Percentiles rank a stretch among this genome's conserved stretches.
phyloP scores from a whole-genome alignment of 2,113 vertebrate genomes.

The Perca schrenkii region DNA sequence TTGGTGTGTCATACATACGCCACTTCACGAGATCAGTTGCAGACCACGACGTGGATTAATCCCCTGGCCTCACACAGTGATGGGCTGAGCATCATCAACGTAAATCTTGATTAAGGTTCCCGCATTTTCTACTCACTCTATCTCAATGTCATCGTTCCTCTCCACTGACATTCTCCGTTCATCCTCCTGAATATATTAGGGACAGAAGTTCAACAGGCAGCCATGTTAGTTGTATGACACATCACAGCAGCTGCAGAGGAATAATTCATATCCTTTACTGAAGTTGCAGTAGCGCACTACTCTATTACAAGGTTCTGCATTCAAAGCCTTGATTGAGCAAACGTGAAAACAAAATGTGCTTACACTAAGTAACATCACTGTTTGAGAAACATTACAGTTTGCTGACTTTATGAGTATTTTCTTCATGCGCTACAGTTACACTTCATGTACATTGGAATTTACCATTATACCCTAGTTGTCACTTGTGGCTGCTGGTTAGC shows the following conservation, averaged over 20 bases:
- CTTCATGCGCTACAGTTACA: neutral
- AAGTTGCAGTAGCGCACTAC: neutral
- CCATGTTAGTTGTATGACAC: constrained; percentile 6
- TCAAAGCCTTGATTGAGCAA: neutral
- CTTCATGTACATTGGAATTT: neutral
- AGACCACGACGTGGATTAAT: constrained; percentile 15
- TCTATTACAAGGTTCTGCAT: neutral
- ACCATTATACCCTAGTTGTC: neutral
- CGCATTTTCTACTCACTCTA: neutral
- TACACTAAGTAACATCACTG: neutral
- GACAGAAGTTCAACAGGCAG: neutral
- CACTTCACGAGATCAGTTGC: too few species aligned
- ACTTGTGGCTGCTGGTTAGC: neutral
- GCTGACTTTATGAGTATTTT: neutral
- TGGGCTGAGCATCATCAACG: constrained; percentile 1
- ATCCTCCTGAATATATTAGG: constrained; percentile 20
- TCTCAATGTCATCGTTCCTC: constrained; percentile 27
- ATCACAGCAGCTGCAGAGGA: neutral
- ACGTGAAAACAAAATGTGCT: neutral
- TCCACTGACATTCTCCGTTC: constrained; percentile 26
- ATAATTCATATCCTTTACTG: neutral
- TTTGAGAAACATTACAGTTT: neutral
- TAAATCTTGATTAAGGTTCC: constrained; percentile 23
- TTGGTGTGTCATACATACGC: too few species aligned
- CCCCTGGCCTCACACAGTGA: neutral